Evolutionary conservation across 2,797 vertebrate species (phyloP).

Genomic region (Danio tinwini): DNA sequence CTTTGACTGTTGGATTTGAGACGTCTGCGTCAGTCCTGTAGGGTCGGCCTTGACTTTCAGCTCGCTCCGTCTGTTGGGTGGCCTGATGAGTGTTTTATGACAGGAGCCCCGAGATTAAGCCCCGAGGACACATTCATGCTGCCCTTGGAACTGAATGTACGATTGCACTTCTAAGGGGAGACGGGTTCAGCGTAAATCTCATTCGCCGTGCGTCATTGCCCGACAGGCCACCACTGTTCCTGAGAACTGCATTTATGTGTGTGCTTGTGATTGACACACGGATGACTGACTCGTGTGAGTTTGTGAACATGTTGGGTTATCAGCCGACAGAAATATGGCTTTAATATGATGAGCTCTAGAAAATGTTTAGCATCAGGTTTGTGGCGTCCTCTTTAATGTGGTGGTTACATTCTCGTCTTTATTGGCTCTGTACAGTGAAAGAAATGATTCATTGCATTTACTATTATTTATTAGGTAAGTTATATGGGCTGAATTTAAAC

Average conservation of each 20-base stretch:
- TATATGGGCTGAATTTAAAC: no score
- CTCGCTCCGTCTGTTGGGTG: not conserved
- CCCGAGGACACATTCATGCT: conserved; percentile 19
- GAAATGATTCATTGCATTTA: no score
- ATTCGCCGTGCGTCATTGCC: conserved; percentile 39
- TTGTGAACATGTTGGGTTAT: conserved; percentile 10
- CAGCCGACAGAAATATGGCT: not conserved
- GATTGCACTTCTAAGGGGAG: conserved; percentile 37
- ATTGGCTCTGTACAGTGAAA: not conserved
- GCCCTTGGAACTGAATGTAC: conserved; percentile 21
- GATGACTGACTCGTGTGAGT: conserved; percentile 19
- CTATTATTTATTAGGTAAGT: no score
- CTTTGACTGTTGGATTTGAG: not conserved
- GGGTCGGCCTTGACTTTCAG: not conserved
- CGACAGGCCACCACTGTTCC: conserved; percentile 30
- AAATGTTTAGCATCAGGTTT: conserved; percentile 23
- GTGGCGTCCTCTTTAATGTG: not conserved
- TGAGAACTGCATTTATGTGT: conserved; percentile 15
- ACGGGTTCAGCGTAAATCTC: conserved; percentile 17
- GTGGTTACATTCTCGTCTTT: not conserved
- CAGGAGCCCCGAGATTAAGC: conserved; percentile 20
- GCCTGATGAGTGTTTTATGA: conserved; percentile 4
- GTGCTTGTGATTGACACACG: conserved; percentile 45
- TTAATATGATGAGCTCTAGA: not conserved
- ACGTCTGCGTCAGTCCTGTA: not conserved